Evolutionary conservation across 2,888 invertebrate species (phyloP), one percentile per base, ranked within the genome.

Genomic region (Caenorhabditis sinica): DNA sequence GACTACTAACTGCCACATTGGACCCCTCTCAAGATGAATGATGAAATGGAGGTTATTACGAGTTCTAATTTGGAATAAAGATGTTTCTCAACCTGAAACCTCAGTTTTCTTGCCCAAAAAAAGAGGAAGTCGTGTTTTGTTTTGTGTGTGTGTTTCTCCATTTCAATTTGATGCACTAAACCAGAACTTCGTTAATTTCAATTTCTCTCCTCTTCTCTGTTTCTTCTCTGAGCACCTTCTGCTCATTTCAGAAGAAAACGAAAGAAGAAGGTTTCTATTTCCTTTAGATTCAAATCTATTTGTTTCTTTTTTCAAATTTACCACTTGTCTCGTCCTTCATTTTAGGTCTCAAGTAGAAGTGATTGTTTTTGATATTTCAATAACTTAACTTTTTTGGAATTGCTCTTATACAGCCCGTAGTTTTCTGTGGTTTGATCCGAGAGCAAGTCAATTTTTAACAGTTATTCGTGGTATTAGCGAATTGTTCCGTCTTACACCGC

Each of bases 161-260:
- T 72, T 72, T 72, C 45, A 25, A 58, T 51, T 53, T 68, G 68
- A 53, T 53, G 68, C 68, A 68, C 68, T 68, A 68, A 68, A 68
- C 68, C 68, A 68, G 51, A 68, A 68, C 53, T 68, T 53, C 6
- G 33, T 68, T 53, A 68, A 68, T 68, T 68, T 68, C 53, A 56
- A 56, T 56, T 56, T 45, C 33, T 53, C 68, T 30, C 25, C 66
- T 33, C 40, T 58, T 45, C 25, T 49, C 33, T 73, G 20, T 40
- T 43, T 30, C 56, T 65, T 15, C n/a, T 58, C 43, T 9, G 33
- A 30, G 30, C 40, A 73, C 43, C 45, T 45, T 43, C 60, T 51
- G 40, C 49, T 71, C 56, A 56, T 56, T 40, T 40, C 15, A 43
- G n/a, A 40, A 23, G 23, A 43, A 63, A 9, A 30, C 8, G 63